phyloP scores from a whole-genome alignment of 2,888 invertebrate genomes.

The Drosophila borealis region DNA sequence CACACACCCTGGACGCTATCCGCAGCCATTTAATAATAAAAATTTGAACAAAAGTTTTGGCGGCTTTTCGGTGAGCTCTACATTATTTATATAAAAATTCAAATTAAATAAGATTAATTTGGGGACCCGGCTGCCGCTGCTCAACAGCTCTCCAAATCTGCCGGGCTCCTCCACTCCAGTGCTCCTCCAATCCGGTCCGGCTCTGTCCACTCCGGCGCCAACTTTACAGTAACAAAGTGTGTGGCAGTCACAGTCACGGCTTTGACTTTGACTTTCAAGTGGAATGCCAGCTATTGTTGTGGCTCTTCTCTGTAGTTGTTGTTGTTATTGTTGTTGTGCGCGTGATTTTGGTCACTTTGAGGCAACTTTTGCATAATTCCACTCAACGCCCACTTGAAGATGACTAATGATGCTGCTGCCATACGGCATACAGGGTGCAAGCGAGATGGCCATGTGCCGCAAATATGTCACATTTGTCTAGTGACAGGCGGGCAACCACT shows the following conservation, averaged over 20 bases:
- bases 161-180: neutral
- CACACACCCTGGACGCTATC: constrained; percentile 29
- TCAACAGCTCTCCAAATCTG: constrained; percentile 13
- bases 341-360: constrained; percentile 64
- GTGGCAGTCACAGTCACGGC: constrained; percentile 41
- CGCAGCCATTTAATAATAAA: constrained; percentile 75
- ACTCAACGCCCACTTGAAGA: constrained; percentile 79
- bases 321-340: constrained; percentile 39
- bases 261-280: constrained; percentile 43
- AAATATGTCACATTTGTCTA: constrained; percentile 76
- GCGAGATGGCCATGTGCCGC: constrained; percentile 49
- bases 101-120: constrained; percentile 83
- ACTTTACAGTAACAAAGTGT: constrained; percentile 33
- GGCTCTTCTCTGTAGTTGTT: constrained; percentile 25
- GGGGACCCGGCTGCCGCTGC: constrained; percentile 10
- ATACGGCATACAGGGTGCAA: constrained; percentile 9
- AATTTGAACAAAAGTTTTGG: constrained; percentile 70
- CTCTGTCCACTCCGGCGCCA: constrained; percentile 10
- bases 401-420: constrained; percentile 74
- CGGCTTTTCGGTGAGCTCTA: constrained; percentile 48
- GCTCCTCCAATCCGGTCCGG: constrained; percentile 1
- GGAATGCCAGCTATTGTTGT: constrained; percentile 43
- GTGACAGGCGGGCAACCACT: constrained; percentile 57
- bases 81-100: constrained; percentile 82
- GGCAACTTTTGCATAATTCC: constrained; percentile 74